Evolutionary conservation across 2,113 vertebrate species (phyloP).

Genomic region (Lamprotornis superbus): DNA sequence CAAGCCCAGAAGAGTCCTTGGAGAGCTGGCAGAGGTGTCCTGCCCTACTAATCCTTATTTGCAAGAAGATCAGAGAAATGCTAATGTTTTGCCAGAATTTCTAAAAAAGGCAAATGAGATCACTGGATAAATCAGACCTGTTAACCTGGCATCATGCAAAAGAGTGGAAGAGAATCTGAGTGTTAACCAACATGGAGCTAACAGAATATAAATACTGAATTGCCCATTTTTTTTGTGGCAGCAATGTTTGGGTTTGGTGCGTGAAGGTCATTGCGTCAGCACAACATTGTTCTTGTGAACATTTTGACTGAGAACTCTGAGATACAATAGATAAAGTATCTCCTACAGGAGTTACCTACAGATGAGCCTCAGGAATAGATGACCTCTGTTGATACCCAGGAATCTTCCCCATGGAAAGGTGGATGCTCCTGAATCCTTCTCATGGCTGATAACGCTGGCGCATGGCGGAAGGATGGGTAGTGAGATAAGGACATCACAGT

Average conservation of each 20-base stretch:
- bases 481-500: not conserved
- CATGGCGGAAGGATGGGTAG: not conserved
- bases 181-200: not conserved
- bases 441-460: rapidly evolving
- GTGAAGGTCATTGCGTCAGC: not conserved
- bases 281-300: not conserved
- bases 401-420: not conserved
- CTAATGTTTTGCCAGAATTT: slow-evolving; percentile 53
- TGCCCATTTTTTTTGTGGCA: not conserved
- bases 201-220: not conserved
- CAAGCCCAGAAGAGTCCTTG: slow-evolving; percentile 22
- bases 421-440: not conserved
- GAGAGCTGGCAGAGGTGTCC: slow-evolving; percentile 40
- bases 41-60: slow-evolving; percentile 47
- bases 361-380: not conserved
- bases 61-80: slow-evolving; percentile 62
- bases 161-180: not conserved
- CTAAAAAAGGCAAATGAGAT: slow-evolving; percentile 57
- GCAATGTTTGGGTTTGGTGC: not conserved
- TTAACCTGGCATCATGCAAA: slow-evolving; percentile 38
- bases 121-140: slow-evolving; percentile 50
- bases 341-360: not conserved
- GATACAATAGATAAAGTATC: not conserved
- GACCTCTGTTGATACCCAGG: not conserved
- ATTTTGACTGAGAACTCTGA: not conserved